A percentile compares a stretch with the other conserved stretches of the same genome.
phyloP scores from a whole-genome alignment of 2,888 invertebrate species.

The Drosophila borborema region DNA sequence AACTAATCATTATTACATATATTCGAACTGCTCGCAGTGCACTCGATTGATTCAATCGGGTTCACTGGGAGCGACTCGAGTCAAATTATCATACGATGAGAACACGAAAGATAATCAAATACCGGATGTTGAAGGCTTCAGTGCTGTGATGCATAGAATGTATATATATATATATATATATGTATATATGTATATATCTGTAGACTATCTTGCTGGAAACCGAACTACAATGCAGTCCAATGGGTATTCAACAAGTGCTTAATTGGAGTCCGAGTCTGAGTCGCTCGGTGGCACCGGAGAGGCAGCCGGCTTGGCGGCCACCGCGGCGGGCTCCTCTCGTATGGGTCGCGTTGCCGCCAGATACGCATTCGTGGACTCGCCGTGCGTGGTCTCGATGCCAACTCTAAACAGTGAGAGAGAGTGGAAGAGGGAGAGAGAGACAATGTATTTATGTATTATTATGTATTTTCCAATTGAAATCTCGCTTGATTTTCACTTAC shows the following conservation, averaged over 20 bases:
- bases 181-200: background rate
- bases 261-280: conserved; percentile 87
- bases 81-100: conserved; percentile 29
- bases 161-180: too few species aligned
- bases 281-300: conserved; percentile 86
- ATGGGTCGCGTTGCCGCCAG: conserved; percentile 87
- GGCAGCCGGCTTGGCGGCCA: conserved; percentile 84
- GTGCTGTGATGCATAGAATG: background rate
- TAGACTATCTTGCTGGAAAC: conserved; percentile 4
- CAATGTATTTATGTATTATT: too few species aligned
- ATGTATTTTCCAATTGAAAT: background rate
- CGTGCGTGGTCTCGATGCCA: conserved; percentile 94
- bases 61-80: conserved; percentile 2
- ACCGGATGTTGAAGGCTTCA: conserved; percentile 15
- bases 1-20: conserved; percentile 67
- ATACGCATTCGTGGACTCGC: conserved; percentile 90
- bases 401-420: conserved; percentile 86
- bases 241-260: conserved; percentile 59
- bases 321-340: conserved; percentile 78
- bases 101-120: conserved; percentile 28
- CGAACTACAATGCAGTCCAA: conserved; percentile 3
- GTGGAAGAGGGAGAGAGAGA: background rate
- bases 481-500: conserved; percentile 85
- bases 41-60: conserved; percentile 12
- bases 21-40: conserved; percentile 36